phyloP scores from a whole-genome alignment of 2,888 invertebrate species.

The Xanthorhoe spadicearia region DNA sequence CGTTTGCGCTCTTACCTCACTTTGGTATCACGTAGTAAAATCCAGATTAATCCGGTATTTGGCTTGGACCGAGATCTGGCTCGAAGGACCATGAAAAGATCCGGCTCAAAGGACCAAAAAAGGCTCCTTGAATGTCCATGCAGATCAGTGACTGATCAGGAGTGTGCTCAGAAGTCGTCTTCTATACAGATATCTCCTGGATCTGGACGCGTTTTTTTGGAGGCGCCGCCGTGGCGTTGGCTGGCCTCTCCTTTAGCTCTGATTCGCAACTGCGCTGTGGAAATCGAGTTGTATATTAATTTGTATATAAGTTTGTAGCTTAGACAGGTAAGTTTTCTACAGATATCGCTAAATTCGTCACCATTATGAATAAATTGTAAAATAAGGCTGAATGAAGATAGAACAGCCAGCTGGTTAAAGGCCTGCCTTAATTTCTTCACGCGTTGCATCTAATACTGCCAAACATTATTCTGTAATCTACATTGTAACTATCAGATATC shows the following conservation, averaged over 20 bases:
- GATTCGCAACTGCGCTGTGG: conserved; percentile 83
- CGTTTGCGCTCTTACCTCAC: conserved; percentile 8
- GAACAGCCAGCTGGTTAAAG: too few relatives aligned
- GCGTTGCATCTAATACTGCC: too few relatives aligned
- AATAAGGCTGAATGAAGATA: too few relatives aligned
- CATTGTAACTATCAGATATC: too few relatives aligned
- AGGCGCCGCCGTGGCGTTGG: conserved; percentile 68
- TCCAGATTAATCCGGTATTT: background rate
- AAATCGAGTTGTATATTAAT: conserved; percentile 68
- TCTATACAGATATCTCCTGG: conserved; percentile 92
- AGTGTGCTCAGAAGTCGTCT: conserved; percentile 57
- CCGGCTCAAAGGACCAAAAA: conserved; percentile 4
- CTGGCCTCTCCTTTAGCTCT: conserved; percentile 74
- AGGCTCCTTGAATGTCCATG: background rate
- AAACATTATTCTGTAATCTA: too few relatives aligned
- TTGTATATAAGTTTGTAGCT: conserved; percentile 21
- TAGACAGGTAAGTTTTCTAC: background rate
- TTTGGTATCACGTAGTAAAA: background rate
- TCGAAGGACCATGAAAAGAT: conserved; percentile 2
- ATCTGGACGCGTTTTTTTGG: conserved; percentile 92
- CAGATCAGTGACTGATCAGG: background rate
- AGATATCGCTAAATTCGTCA: too few relatives aligned
- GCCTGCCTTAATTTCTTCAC: too few relatives aligned
- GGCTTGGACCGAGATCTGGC: background rate
- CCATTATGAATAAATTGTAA: too few relatives aligned